Evolutionary conservation across 53 echinoderm and acorn worm genomes (phyloP), one percentile per base, ranked within the genome.

Genomic region (Holothuria scabra): DNA sequence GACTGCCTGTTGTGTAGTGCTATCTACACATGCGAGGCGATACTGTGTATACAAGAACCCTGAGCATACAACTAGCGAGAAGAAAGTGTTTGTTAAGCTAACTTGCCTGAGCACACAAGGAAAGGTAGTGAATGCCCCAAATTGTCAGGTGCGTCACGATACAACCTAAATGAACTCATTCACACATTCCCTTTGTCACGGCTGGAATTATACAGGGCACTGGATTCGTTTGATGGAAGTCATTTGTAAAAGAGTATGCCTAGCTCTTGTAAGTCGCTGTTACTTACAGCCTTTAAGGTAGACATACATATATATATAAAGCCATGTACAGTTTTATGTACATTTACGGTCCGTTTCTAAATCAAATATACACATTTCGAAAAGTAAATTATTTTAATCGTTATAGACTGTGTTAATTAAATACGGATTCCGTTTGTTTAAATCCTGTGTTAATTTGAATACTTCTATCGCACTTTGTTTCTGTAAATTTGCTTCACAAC

Each of bases 21-120:
- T 41, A 44, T 46, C 44, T 46, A 71, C 46, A 71, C 71, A 71
- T 21, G 48, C 20, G 46, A 71, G 71, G 44, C n/a, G 71, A 41
- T 35, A 21, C 25, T 41, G 44, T 71, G 71, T 71, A 48, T 71
- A 71, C 71, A 71, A 71, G 48, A 33, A 26, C 44, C n/a, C 71
- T 71, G 48, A 46, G 71, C 46, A 71, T 71, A 71, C 71, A 71
- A 44, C 71, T 12, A 25, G 48, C 48, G 44, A n/a, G 71, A 71
- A 26, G 71, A 71, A 37, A 71, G 44, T 71, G 71, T 71, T 71
- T 71, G 71, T 71, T 71, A 71, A 71, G 71, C 71, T 71, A 71
- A 71, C 71, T 71, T 41, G 71, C 71, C 71, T 71, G 41, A 44
- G 71, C 46, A 71, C 26, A 71, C 71, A 71, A 41, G 48, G 71